Percentiles rank a stretch among this genome's conserved stretches.
Evolutionary conservation across 1,140 invertebrate genomes (phyloP).

Genomic region (Drosophila nasuta): DNA sequence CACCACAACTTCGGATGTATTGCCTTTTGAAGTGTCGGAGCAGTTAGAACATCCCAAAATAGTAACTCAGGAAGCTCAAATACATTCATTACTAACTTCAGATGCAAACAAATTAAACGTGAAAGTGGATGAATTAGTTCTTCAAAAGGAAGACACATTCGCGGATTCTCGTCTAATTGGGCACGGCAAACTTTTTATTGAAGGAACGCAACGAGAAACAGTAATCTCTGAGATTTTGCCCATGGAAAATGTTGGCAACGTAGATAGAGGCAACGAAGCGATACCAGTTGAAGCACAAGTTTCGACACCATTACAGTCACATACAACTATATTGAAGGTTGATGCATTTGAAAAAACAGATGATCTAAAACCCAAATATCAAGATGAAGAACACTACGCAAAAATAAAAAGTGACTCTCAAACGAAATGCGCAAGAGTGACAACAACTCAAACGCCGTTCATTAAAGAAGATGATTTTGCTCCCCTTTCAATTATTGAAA

Average conservation of each 20-base stretch:
- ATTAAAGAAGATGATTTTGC: constrained; percentile 61
- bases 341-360: constrained; percentile 51
- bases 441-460: constrained; percentile 49
- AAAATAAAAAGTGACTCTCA: constrained; percentile 20
- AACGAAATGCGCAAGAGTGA: constrained; percentile 41
- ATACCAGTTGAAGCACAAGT: neutral
- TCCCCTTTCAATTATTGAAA: neutral
- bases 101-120: constrained; percentile 54
- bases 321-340: constrained; percentile 58
- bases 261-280: constrained; percentile 10
- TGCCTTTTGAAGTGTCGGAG: constrained; percentile 43
- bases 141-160: constrained; percentile 60
- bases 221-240: constrained; percentile 52
- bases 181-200: constrained; percentile 68
- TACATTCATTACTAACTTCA: constrained; percentile 3
- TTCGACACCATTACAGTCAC: constrained; percentile 28
- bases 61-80: constrained; percentile 25
- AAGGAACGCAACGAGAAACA: constrained; percentile 60
- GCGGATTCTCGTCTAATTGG: neutral
- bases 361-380: constrained; percentile 20
- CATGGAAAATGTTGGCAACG: constrained; percentile 51
- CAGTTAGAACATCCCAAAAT: constrained; percentile 10
- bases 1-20: constrained; percentile 42
- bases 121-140: constrained; percentile 34
- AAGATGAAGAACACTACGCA: constrained; percentile 1